A percentile compares a stretch with the other conserved stretches of the same genome.
Evolutionary conservation across 2,113 vertebrate genomes (phyloP).

Genomic region (Colossoma macropomum): DNA sequence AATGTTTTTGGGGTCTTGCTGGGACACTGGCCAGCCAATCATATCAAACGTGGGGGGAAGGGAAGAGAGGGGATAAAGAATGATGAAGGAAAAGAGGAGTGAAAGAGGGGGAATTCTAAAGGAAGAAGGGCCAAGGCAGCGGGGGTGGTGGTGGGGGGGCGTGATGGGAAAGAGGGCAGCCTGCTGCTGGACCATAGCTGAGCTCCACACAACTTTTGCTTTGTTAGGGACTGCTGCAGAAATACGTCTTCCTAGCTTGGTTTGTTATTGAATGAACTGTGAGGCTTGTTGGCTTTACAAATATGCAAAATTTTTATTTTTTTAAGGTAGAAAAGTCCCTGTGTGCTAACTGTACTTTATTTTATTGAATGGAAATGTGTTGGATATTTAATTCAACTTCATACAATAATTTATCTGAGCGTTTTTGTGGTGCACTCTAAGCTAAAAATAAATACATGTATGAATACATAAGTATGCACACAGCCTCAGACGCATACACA

Average conservation of each 20-base stretch:
- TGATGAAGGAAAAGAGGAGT: constrained; percentile 15
- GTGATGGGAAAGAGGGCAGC: constrained; percentile 7
- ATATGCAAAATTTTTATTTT: too few relatives aligned
- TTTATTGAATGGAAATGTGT: background rate
- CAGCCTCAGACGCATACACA: background rate
- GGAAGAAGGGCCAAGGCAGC: constrained; percentile 18
- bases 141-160: background rate
- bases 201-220: background rate
- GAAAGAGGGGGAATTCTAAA: constrained; percentile 20
- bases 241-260: background rate
- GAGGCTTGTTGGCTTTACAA: too few relatives aligned
- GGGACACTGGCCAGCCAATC: constrained; percentile 45
- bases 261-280: background rate
- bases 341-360: background rate
- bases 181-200: background rate
- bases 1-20: constrained; percentile 43
- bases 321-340: too few relatives aligned
- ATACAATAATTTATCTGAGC: too few relatives aligned
- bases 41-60: constrained; percentile 37
- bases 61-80: constrained; percentile 16
- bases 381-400: background rate
- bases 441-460: background rate
- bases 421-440: background rate
- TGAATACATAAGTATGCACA: background rate
- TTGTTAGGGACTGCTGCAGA: background rate